Evolutionary conservation across 2,113 vertebrate species (phyloP).

Genomic region (Procavia capensis): DNA sequence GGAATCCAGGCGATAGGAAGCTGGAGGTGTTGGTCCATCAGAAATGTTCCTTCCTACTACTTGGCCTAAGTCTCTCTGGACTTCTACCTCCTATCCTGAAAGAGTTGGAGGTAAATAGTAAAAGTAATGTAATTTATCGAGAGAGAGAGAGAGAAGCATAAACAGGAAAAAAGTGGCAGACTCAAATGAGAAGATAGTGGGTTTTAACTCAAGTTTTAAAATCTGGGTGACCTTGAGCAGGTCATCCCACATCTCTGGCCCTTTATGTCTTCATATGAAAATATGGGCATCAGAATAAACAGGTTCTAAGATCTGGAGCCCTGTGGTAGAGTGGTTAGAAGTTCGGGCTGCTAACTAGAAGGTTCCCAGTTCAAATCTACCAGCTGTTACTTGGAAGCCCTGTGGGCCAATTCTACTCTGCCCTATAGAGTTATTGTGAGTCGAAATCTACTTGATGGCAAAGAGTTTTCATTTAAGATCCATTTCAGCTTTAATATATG

Average conservation of each 20-base stretch:
- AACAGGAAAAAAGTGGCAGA: not conserved
- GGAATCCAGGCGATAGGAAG: not conserved
- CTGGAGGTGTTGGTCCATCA: accelerated
- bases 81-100: not conserved
- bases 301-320: not conserved
- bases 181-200: not conserved
- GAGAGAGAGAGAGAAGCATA: not conserved
- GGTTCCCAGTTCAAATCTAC: too few species aligned
- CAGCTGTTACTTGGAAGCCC: too few species aligned
- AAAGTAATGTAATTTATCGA: not conserved
- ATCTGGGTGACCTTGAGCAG: not conserved
- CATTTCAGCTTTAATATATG: not conserved
- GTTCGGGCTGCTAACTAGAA: too few species aligned
- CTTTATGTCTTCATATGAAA: not conserved
- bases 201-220: constrained; percentile 9
- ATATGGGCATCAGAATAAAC: not conserved
- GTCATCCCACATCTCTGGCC: not conserved
- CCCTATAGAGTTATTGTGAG: too few species aligned
- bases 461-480: not conserved
- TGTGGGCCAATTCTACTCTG: too few species aligned
- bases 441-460: too few species aligned
- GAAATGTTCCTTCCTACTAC: not conserved
- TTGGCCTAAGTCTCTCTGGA: not conserved
- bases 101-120: not conserved
- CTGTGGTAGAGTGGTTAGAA: too few species aligned